Evolutionary conservation across 2,888 invertebrate species (phyloP).

Genomic region (Strigamia transsilvanica): DNA sequence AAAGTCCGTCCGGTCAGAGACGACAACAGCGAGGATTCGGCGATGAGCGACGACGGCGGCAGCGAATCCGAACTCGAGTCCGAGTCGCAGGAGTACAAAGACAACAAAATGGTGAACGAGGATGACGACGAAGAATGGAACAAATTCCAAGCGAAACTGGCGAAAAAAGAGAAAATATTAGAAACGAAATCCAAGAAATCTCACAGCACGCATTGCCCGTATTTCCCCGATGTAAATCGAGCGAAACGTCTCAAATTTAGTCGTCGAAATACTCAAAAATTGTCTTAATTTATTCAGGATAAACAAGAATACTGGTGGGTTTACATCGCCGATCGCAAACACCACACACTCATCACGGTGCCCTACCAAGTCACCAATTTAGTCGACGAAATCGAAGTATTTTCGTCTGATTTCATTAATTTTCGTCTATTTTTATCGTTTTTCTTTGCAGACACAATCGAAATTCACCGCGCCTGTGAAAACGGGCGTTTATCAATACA

Average conservation of each 20-base stretch:
- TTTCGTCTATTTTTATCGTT: background rate
- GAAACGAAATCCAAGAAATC: conserved; percentile 94
- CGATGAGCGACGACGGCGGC: conserved; percentile 60
- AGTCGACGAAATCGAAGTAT: conserved; percentile 84
- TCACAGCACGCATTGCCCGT: conserved; percentile 96
- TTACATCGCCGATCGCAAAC: conserved; percentile 95
- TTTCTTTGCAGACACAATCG: conserved; percentile 76
- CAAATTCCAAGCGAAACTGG: conserved; percentile 85
- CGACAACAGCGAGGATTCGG: conserved; percentile 59
- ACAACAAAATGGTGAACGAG: conserved; percentile 65
- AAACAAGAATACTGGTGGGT: conserved; percentile 99
- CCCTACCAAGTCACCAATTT: conserved; percentile 94
- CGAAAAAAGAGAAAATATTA: conserved; percentile 81
- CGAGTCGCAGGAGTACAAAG: conserved; percentile 58
- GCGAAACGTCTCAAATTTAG: too few species aligned
- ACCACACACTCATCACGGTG: conserved; percentile 86
- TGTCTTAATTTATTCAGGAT: conserved; percentile 67
- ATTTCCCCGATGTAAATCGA: conserved; percentile 80
- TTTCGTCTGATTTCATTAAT: conserved; percentile 61
- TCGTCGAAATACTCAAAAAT: background rate
- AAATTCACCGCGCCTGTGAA: conserved; percentile 96
- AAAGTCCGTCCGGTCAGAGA: conserved; percentile 54
- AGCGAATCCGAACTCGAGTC: conserved; percentile 57
- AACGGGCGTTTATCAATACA: conserved; percentile 90
- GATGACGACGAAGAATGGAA: conserved; percentile 92